Evolutionary conservation across 2,888 invertebrate genomes (phyloP), one percentile per base, ranked within the genome.

Genomic region (Cynaeus angustus): DNA sequence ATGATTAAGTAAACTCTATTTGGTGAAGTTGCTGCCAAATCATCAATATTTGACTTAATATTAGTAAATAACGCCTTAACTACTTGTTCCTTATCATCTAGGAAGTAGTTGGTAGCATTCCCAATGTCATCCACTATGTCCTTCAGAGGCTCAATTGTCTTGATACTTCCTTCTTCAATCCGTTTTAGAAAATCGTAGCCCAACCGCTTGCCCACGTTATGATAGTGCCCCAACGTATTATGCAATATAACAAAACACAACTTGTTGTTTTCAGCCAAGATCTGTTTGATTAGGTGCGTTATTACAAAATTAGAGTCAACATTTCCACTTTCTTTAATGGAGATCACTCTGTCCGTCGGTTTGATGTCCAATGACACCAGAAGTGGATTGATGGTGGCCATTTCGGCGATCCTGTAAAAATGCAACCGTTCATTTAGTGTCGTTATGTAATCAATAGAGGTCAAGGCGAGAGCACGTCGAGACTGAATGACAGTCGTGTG

Each of bases 221-320:
- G 90, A 79, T 92, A 94, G 81, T 94, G 94, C 61, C 88, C 88
- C 52, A 91, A 86, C 1, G 91, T 89, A 78, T 93, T 91, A 80
- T 94, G 94, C 70, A 91, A 86, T 55, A 90, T 88, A 53, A 93
- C 85, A 52, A 94, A 84, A 75, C 92, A 86, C 4, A 91, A 84
- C 59, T 88, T 88, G 66, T 87, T 85, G 70, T 89, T 88, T 70
- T 88, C 88, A 75, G 92, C 88, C 0, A 89, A 88, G 9, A 93
- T 85, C 76, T 91, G 89, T 80, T 90, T 91, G 38, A 91, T 86
- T 59, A 94, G 83, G 81, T 91, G 90, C 77, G 90, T 91, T 26
- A 91, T 86, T 61, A 94, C 84, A 81, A 94, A 94, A 79, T 91
- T 91, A 65, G 91, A 91, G 82, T 94, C 93, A 75, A 91, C 89